Evolutionary conservation across 37 sponge, comb jelly and placozoan genomes (phyloP).

Genomic region (Spongilla lacustris): DNA sequence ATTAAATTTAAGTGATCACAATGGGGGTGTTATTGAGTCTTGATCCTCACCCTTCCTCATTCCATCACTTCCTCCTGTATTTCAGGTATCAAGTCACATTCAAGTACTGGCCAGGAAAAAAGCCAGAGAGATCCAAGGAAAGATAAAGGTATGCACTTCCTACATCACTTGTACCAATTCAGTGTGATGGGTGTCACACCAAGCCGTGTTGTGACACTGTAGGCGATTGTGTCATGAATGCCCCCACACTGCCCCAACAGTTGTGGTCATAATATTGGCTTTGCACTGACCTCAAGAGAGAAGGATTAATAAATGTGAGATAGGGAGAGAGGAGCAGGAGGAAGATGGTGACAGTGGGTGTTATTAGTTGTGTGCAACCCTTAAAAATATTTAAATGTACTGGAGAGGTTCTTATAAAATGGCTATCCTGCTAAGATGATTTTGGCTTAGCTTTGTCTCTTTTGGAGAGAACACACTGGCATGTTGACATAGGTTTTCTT

Average conservation of each 20-base stretch:
- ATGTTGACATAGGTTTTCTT: neutral
- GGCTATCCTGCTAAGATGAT: too few relatives aligned
- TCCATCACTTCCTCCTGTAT: neutral
- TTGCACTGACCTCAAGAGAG: neutral
- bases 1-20: too few relatives aligned
- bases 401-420: too few relatives aligned
- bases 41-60: neutral
- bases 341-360: neutral
- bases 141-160: constrained; percentile 84
- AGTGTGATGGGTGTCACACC: neutral
- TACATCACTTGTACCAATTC: neutral
- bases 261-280: neutral
- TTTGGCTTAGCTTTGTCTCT: neutral
- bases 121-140: constrained; percentile 90
- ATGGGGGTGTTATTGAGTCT: neutral
- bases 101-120: constrained; percentile 98
- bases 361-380: too few relatives aligned
- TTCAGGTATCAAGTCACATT: constrained; percentile 97
- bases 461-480: neutral
- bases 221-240: neutral
- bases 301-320: too few relatives aligned
- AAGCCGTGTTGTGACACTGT: neutral
- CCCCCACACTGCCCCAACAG: neutral
- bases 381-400: too few relatives aligned
- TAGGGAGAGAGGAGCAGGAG: too few relatives aligned